Conservation (phyloP, 2,113 vertebrate species). For the Actenoides hombroni region DNA sequence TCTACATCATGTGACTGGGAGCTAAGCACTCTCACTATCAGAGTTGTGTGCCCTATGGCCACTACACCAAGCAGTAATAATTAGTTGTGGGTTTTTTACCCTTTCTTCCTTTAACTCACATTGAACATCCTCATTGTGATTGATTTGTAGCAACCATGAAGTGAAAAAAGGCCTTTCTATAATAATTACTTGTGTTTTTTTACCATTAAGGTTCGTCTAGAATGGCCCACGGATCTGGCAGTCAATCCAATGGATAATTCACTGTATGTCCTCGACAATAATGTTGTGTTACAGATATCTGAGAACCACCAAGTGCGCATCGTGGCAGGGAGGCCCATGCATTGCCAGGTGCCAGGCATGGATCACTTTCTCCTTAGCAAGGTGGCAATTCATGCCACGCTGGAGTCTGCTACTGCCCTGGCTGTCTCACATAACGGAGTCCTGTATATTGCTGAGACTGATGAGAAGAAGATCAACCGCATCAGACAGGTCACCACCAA, state of each 20-base stretch:
- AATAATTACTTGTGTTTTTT: not conserved
- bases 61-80: not conserved
- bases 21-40: not conserved
- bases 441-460: constrained; percentile 93
- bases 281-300: constrained; percentile 94
- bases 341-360: constrained; percentile 96
- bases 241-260: constrained; percentile 98
- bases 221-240: constrained; percentile 96
- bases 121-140: not conserved
- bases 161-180: not conserved
- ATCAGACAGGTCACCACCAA: constrained; percentile 93
- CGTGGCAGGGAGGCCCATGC: constrained; percentile 93
- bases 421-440: constrained; percentile 91
- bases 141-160: not conserved
- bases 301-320: constrained; percentile 98
- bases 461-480: constrained; percentile 96
- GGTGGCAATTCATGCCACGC: constrained; percentile 91
- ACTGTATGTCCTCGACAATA: constrained; percentile 94
- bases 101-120: not conserved
- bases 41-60: not conserved
- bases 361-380: constrained; percentile 96
- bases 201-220: constrained; percentile 86
- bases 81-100: not conserved
- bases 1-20: not conserved
- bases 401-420: constrained; percentile 92